phyloP scores from a whole-genome alignment of 2,888 invertebrate genomes.

The Pollenia angustigena region DNA sequence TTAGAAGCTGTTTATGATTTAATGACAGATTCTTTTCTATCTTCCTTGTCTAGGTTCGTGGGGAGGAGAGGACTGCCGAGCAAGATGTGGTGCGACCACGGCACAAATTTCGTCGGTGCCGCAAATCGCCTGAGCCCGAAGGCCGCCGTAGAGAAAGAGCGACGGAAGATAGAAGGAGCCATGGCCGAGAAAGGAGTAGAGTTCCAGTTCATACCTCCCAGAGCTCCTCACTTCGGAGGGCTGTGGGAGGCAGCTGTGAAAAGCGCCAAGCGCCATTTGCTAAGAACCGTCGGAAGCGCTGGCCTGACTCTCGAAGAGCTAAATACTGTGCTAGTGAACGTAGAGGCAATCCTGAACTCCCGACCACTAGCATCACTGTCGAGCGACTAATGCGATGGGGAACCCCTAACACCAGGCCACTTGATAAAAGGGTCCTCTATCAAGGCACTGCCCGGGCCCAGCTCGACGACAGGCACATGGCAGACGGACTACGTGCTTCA shows the following conservation, averaged over 20 bases:
- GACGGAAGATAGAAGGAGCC: neutral
- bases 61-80: too few relatives aligned
- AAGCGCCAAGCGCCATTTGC: too few relatives aligned
- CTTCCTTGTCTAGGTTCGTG: too few relatives aligned
- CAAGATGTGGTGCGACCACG: too few relatives aligned
- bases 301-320: too few relatives aligned
- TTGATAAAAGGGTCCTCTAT: constrained; percentile 9
- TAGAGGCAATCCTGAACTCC: neutral
- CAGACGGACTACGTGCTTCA: constrained; percentile 18
- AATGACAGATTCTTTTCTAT: constrained; percentile 31
- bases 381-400: neutral
- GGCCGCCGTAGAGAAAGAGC: too few relatives aligned
- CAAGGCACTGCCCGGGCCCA: neutral
- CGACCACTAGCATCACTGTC: neutral
- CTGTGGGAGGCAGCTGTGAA: too few relatives aligned
- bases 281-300: too few relatives aligned
- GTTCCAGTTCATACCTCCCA: constrained; percentile 24
- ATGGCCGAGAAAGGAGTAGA: constrained; percentile 1
- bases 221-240: constrained; percentile 25
- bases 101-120: neutral
- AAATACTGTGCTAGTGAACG: too few relatives aligned
- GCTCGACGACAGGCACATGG: constrained; percentile 12
- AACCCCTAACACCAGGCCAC: neutral
- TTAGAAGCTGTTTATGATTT: constrained; percentile 48
- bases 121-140: constrained; percentile 15